Evolutionary conservation across 2,888 invertebrate species (phyloP), one percentile per base, ranked within the genome.

Genomic region (Drosophila lutescens): DNA sequence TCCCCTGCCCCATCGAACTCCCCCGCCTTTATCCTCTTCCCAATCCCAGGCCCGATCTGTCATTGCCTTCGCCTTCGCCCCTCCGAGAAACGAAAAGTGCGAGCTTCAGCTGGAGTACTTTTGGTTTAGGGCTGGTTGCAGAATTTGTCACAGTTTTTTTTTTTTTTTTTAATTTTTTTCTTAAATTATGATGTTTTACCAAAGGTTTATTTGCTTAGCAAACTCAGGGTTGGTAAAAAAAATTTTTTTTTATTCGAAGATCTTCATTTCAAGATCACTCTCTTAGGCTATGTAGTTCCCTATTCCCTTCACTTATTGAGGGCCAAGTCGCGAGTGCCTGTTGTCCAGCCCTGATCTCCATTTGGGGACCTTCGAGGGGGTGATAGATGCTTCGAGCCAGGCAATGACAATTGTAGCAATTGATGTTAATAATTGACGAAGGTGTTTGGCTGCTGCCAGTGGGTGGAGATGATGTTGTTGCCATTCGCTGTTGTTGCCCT

Each of bases 321-420:
- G 58, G 55, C 57, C 36, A 13, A 50, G 26, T 15, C 23, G 9
- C 3, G 2, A 1, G 30, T 12, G 12, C 30, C 30, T 30, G 15
- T 46, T 59, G 60, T 38, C 61, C 65, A 65, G 17, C 65, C 65
- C 65, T 65, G 65, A 46, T 12, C 20, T 26, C 12, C 55, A n/a
- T 30, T 67, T 34, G 12, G 38, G 32, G 34, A 54, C 47, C 36
- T 46, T 41, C 10, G 26, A 23, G 49, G 49, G 49, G 75, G 74
- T 76, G 72, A 56, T 56, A 20, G 58, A 74, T 77, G 83, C 70
- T 78, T 43, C 65, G 63, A 47, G 46, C 50, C 65, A 41, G 74
- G 83, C 86, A 74, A 80, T 73, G 90, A 89, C 91, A 90, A 90
- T 88, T 89, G 89, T 86, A 86, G 79, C 91, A 90, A 84, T 89